phyloP scores from a whole-genome alignment of 1,140 invertebrate genomes.

The Listronotus oregonensis region DNA sequence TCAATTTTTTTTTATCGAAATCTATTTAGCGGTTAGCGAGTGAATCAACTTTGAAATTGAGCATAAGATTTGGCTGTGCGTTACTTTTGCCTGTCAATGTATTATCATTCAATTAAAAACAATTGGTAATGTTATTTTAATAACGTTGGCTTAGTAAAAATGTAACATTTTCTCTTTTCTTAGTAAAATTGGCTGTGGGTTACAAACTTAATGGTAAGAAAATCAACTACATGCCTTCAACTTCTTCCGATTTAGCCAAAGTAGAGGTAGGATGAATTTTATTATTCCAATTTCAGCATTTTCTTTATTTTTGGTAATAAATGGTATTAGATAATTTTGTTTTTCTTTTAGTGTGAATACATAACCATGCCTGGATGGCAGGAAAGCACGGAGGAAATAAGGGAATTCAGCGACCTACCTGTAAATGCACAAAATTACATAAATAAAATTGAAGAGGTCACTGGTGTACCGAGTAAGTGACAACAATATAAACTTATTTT shows the following conservation, averaged over 20 bases:
- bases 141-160: no score
- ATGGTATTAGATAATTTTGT: conserved; percentile 21
- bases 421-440: conserved; percentile 87
- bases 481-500: no score
- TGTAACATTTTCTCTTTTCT: conserved; percentile 15
- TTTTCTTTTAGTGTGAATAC: conserved; percentile 80
- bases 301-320: no score
- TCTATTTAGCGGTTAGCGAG: no score
- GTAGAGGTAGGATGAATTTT: conserved; percentile 64
- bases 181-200: conserved; percentile 56
- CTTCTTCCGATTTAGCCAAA: conserved; percentile 69
- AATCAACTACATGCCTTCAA: conserved; percentile 78
- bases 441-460: conserved; percentile 79
- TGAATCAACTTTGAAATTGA: no score
- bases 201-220: conserved; percentile 85
- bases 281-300: neutral
- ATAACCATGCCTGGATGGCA: conserved; percentile 91
- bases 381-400: conserved; percentile 77
- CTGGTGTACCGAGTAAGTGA: conserved; percentile 81
- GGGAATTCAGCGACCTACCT: conserved; percentile 86
- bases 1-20: no score
- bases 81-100: no score
- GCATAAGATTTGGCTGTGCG: no score
- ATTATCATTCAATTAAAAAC: no score
- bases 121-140: no score